These are phyloP conservation scores for Columba janthina DNA, from an alignment of 2,113 vertebrate genomes.

Conservation along the genomic window DNA sequence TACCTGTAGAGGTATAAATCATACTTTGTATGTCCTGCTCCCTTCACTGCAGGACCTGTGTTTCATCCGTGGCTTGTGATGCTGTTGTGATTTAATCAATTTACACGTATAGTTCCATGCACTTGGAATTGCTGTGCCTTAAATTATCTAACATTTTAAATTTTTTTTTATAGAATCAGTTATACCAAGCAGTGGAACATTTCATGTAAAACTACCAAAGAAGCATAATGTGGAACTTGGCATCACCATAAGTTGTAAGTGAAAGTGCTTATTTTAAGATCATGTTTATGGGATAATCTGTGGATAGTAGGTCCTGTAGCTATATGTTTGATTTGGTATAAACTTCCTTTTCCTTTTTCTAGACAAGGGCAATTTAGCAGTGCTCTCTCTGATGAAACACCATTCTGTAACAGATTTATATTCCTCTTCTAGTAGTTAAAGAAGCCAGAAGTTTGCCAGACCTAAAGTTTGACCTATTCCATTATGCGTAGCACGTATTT, in stretches of 20 bases:
- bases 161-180: slow-evolving; percentile 87
- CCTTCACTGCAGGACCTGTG: background rate
- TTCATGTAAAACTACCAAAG: slow-evolving; percentile 98
- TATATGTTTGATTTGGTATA: background rate
- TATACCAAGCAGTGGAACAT: slow-evolving; percentile 96
- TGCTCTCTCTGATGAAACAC: background rate
- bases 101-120: background rate
- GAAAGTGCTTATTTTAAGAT: slow-evolving; percentile 30
- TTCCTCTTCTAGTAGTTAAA: background rate
- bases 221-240: slow-evolving; percentile 96
- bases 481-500: background rate
- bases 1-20: background rate
- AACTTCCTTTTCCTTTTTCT: background rate
- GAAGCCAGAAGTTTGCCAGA: background rate
- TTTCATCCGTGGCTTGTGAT: background rate
- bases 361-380: background rate
- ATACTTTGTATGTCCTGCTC: background rate
- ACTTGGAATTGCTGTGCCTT: background rate
- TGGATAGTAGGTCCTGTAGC: background rate
- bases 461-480: background rate
- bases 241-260: slow-evolving; percentile 98
- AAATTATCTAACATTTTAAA: background rate
- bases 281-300: background rate
- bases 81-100: background rate
- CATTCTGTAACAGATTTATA: background rate